Evolutionary conservation across 1,140 invertebrate genomes (phyloP).

Genomic region (Cotesia chilonis): DNA sequence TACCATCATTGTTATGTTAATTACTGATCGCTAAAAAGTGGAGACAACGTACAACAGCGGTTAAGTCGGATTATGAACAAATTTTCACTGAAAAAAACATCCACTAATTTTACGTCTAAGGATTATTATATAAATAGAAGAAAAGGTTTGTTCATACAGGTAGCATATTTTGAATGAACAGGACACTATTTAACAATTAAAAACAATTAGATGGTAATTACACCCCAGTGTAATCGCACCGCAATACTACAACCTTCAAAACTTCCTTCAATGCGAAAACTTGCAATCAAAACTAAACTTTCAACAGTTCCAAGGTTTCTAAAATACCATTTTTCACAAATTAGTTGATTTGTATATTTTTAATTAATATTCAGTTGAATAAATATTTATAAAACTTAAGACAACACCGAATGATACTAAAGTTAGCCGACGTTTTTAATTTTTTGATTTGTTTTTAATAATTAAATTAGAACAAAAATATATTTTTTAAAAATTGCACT

Average conservation of each 20-base stretch:
- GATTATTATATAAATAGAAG: constrained; percentile 99
- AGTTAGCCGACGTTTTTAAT: too few species aligned
- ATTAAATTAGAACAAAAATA: too few species aligned
- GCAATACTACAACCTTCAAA: constrained; percentile 97
- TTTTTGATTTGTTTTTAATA: too few species aligned
- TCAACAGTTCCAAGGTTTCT: too few species aligned
- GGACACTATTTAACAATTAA: constrained; percentile 99
- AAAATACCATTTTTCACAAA: too few species aligned
- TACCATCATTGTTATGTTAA: constrained; percentile 99
- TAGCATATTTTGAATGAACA: constrained; percentile 93
- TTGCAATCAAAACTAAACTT: too few species aligned
- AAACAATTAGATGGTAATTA: constrained; percentile 98
- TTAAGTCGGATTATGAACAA: constrained; percentile 89
- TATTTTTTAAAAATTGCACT: too few species aligned
- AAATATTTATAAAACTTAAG: too few species aligned
- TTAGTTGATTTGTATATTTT: too few species aligned
- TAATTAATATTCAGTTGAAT: too few species aligned
- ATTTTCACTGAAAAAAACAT: constrained; percentile 91
- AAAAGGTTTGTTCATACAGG: constrained; percentile 99
- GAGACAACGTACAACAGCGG: constrained; percentile 86
- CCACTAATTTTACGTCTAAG: constrained; percentile 98
- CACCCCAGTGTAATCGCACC: constrained; percentile 98
- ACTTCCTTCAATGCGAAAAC: constrained; percentile 94
- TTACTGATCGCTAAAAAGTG: constrained; percentile 95
- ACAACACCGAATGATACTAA: too few species aligned